Base-by-base conservation (phyloP, 2,888 invertebrate genomes). In the Megamerina dolium region DNA sequence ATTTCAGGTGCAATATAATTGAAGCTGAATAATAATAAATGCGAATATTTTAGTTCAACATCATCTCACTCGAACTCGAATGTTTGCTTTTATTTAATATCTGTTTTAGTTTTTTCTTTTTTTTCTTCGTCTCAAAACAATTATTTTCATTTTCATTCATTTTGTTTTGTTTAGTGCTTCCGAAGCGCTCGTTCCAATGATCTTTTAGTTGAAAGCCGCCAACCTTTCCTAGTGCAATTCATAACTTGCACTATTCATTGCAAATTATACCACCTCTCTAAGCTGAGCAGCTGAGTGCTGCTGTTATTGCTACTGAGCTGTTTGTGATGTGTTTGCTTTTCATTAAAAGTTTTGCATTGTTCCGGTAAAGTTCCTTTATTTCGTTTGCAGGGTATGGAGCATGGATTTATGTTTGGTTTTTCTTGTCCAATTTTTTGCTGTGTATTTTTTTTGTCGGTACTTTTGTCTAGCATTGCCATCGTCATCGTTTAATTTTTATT, bases 301-400 rank as follows among this genome's bases (percentile, higher is more conserved):
- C 3, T 3, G 27, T 27, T 27, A 13, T 27, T 13, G 5, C 27
- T 13, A 27, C 5, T 27, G 31, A 39, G 37, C 26, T 48, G 43
- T 46, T 42, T 36, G 46, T 51, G 60, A 59, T 61, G 53, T 65
- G 61, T 65, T 65, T 64, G 58, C 59, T 64, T 65, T 64, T 64
- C 63, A 64, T 64, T 65, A 62, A 61, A 65, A 64, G 57, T 48
- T 59, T 59, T 61, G 56, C 51, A 53, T 60, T 58, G 55, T 51
- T 61, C 54, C 50, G 57, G 57, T 55, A 61, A 55, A 60, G 61
- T 62, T 39, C 27, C 13, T 27, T 13, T 27, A n/a, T 27, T 27
- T 13, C 13, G 4, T 27, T 5, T 4, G 13, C 27, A n/a, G 13
- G 3, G n/a, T n/a, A n/a, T 27, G 4, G 5, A 17, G 10, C n/a